Evolutionary conservation across 2,888 invertebrate genomes (phyloP), one percentile per base, ranked within the genome.

Genomic region (Onchidella celtica): DNA sequence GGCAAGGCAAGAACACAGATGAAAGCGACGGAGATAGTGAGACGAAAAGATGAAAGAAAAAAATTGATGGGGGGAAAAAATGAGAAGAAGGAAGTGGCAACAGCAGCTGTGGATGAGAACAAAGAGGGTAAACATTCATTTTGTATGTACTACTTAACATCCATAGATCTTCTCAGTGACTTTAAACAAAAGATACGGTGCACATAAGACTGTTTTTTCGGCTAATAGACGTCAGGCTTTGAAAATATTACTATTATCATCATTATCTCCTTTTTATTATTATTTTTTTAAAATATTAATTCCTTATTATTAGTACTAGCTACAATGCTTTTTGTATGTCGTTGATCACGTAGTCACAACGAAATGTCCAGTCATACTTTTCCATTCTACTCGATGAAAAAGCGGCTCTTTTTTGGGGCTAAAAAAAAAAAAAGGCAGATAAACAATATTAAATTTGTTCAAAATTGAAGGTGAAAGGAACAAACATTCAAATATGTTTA

Each of bases 221-320:
- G 2, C 2, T 4, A 6, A 24, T 24, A 21, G 6, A 27, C 4
- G 6, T 1, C 3, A 11, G 6, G 29, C 24, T 63, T 11, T 29
- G 1, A 24, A 0, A 3, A n/a, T n/a, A n/a, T n/a, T n/a, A n/a
- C n/a, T n/a, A 63, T 63, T 1, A 11, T 61, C 4, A 63, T 24
- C 40, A 63, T 74, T 61, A 61, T 61, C 36, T 59, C 34, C 57
- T 57, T 73, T 57, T 6, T 74, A 29, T 57, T 59, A 21, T 29
- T 59, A 36, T 70, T 57, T 57, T 21, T 34, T 29, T 29, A 6
- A 29, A 17, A 9, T 65, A 3, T 32, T 65, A 11, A 11, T 4
- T 59, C n/a, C 59, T 59, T 59, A 4, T 3, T n/a, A 14, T 32
- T 14, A 3, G 32, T 17, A n/a, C n/a, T n/a, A 32, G 63, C 29